Evolutionary conservation across 2,113 vertebrate species (phyloP), one percentile per base, ranked within the genome.

Genomic region (Electrona antarctica): DNA sequence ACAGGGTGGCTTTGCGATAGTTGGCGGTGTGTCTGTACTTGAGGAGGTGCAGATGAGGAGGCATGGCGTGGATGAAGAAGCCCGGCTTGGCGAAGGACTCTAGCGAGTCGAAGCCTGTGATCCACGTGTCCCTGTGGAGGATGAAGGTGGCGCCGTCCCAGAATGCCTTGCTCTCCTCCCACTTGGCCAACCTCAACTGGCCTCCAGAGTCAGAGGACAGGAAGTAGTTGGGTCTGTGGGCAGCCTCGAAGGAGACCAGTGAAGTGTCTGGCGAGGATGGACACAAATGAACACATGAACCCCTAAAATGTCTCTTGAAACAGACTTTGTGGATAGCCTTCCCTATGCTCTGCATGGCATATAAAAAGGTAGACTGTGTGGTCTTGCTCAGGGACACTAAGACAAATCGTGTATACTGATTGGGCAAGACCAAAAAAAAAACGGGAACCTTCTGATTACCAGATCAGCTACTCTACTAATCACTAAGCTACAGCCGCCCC

Each of bases 201-300:
- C 95, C 94, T 7, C 90, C 92, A 59, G 78, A 78, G 48, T 88
- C 86, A 55, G 90, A 48, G 0, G 74, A 89, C 69, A 99, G 92
- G 88, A 98, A 99, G 89, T 95, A 95, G 89, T 99, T 99, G 14
- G 97, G 96, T 84, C 96, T 94, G 52, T 96, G 93, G 0, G 94
- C 93, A 5, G 92, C 87, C 90, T 99, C 98, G 65, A 99, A 93
- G 46, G 97, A 98, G 64, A 97, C 91, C 52, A 95, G 85, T 0
- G 92, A 95, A 0, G 90, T 87, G 88, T 98, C 98, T 99, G 90
- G 14, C 82, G 64, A 78, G 33, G 81, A 64, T 9, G 33, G 48
- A 77, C 14, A 68, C 1, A 2, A 41, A 64, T 56, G 0, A 3
- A 41, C 33, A 41, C 33, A 41, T 41, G 33, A 41, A 41, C 33